Evolutionary conservation across 2,888 invertebrate genomes (phyloP).

Genomic region (Exephanes ischioxanthus): DNA sequence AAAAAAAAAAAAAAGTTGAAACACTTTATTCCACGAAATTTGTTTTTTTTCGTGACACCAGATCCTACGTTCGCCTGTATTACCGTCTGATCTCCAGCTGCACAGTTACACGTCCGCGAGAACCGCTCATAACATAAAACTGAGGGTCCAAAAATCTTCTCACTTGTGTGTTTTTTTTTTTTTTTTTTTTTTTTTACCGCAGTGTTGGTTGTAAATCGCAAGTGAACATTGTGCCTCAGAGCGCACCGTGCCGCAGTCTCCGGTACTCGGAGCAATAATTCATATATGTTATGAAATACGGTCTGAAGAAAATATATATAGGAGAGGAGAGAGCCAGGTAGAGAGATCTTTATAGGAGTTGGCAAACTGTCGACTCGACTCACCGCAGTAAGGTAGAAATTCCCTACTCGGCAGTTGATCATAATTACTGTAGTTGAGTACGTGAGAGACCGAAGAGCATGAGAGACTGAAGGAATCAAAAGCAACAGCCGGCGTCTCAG

Average conservation of each 20-base stretch:
- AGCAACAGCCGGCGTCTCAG: slow-evolving; percentile 18
- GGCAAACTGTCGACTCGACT: slow-evolving; percentile 30
- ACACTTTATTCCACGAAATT: not conserved
- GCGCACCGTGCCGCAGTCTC: not conserved
- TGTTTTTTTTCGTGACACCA: too few relatives aligned
- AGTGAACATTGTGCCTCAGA: not conserved
- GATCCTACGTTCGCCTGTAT: not conserved
- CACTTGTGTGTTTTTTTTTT: too few relatives aligned
- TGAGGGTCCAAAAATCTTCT: not conserved
- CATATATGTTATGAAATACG: slow-evolving; percentile 12
- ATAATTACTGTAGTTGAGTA: slow-evolving; percentile 37
- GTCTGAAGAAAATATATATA: slow-evolving; percentile 2
- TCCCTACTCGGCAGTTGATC: slow-evolving; percentile 23
- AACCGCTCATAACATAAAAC: not conserved
- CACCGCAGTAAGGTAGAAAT: slow-evolving; percentile 10
- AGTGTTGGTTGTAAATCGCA: not conserved
- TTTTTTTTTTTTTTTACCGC: not conserved
- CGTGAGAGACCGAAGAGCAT: slow-evolving; percentile 13
- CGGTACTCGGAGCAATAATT: not conserved
- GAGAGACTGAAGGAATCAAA: slow-evolving; percentile 12
- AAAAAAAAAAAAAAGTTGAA: not conserved
- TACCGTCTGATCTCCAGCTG: not conserved
- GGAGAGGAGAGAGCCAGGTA: not conserved
- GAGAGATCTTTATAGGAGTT: not conserved
- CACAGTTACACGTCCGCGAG: not conserved